Base-by-base conservation (phyloP, 2,797 vertebrate genomes). In the Halcyon chelicuti region DNA sequence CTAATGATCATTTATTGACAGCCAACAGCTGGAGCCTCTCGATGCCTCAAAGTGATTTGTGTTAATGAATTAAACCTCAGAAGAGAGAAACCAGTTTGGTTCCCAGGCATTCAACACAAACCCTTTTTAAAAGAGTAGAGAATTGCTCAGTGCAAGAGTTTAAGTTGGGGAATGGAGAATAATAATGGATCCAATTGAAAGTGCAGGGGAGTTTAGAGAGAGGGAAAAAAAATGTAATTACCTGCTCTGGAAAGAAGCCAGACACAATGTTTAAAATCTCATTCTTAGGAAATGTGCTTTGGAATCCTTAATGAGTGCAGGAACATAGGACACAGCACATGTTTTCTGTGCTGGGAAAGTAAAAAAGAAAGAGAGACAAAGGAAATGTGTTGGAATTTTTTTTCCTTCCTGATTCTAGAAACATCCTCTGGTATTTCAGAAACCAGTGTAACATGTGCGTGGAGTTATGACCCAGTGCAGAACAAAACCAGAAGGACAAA, bases 201-300 rank as follows among this genome's bases (percentile, higher is more conserved):
- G 54, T 75, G 66, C 51, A 58, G 55, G 51, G 75, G 86, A 87
- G 60, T 91, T 94, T 19, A 62, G 57, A 60, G 72, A 57, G 61
- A 49, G 46, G 7, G 65, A 62, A 84, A 88, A 85, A 76, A 89
- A 90, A 87, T 68, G 33, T 91, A 83, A 94, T 95, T 88, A 85
- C 65, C 54, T 90, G 72, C 54, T 51, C 61, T 95, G 94, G 87
- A 92, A 83, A 68, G 65, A 29, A 33, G 68, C 75, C 94, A 95
- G 73, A 33, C 10, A 20, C 13, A 10, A 31, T 19, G 65, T 67
- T 94, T 88, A 91, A 93, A 76, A 71, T 51, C 80, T 84, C 7
- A 1, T 71, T 79, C 46, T 76, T 71, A 26, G 2, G 6, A 81
- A 92, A 68, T n/a, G 33, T 86, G 40, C 52, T 65, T 89, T 57